Percentiles rank a stretch among this genome's conserved stretches.
Evolutionary conservation across 1,140 invertebrate species (phyloP).

Genomic region (Drosophila jambulina): DNA sequence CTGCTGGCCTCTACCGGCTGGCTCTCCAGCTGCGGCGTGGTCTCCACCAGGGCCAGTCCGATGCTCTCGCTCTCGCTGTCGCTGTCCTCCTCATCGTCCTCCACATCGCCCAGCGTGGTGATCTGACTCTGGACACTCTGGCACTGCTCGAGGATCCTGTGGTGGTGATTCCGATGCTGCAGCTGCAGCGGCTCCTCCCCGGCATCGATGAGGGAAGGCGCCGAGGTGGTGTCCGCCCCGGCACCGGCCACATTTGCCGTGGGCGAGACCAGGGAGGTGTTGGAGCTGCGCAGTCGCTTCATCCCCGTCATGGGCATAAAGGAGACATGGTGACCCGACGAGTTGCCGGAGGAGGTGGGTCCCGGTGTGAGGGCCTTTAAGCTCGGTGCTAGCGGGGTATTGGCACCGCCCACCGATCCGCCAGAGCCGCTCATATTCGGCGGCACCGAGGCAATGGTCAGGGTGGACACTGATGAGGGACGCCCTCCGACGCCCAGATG

Average conservation of each 20-base stretch:
- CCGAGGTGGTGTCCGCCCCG: constrained; percentile 45
- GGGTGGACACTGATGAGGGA: constrained; percentile 65
- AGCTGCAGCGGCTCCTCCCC: constrained; percentile 18
- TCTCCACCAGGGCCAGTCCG: constrained; percentile 64
- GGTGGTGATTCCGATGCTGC: constrained; percentile 32
- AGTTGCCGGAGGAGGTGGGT: constrained; percentile 24
- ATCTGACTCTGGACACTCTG: constrained; percentile 80
- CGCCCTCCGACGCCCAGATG: constrained; percentile 58
- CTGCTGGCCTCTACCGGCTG: constrained; percentile 52
- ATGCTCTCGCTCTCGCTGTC: constrained; percentile 65
- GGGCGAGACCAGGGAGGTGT: constrained; percentile 59
- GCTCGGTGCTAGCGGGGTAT: constrained; percentile 58
- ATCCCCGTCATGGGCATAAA: constrained; percentile 71
- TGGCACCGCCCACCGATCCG: constrained; percentile 66
- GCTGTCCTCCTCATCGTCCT: constrained; percentile 54
- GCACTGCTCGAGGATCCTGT: constrained; percentile 68
- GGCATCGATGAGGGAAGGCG: constrained; percentile 65
- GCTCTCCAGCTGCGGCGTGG: constrained; percentile 63
- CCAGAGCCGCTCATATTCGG: constrained; percentile 33
- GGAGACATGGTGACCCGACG: constrained; percentile 70
- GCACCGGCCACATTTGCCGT: constrained; percentile 18
- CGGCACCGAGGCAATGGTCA: constrained; percentile 72
- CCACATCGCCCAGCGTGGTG: constrained; percentile 77
- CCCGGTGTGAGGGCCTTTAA: constrained; percentile 65
- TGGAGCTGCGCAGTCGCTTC: constrained; percentile 61